Percentiles rank a stretch among this genome's conserved stretches.
phyloP scores from a whole-genome alignment of 2,113 vertebrate genomes.

The Cyanocitta stelleri region DNA sequence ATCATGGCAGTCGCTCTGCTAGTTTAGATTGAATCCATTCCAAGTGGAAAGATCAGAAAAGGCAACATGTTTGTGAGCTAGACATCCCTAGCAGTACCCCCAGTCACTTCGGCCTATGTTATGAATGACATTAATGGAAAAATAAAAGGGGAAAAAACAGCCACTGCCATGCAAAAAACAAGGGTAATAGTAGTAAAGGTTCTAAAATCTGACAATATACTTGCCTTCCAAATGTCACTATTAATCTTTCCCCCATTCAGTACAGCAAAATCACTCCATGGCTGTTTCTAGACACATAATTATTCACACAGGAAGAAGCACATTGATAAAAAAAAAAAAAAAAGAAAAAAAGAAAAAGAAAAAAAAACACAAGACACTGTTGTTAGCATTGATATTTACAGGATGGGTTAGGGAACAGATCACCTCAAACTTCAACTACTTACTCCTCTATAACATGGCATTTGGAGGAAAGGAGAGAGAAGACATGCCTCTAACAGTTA shows the following conservation, averaged over 20 bases:
- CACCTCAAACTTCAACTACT: conserved; percentile 51
- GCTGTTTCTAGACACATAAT: conserved; percentile 90
- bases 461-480: background rate
- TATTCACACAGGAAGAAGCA: conserved; percentile 79
- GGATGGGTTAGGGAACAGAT: conserved; percentile 75
- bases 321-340: conserved; percentile 63
- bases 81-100: conserved; percentile 50
- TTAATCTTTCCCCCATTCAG: conserved; percentile 98
- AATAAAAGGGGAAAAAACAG: conserved; percentile 57
- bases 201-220: conserved; percentile 83
- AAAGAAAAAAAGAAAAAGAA: background rate
- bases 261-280: conserved; percentile 97
- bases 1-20: conserved; percentile 7
- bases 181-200: conserved; percentile 55
- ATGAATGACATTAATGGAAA: conserved; percentile 60
- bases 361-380: conserved; percentile 80
- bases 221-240: conserved; percentile 99
- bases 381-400: conserved; percentile 84
- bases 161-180: conserved; percentile 78
- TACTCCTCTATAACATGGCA: background rate
- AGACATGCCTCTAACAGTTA: conserved; percentile 37
- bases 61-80: conserved; percentile 43
- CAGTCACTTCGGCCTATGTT: conserved; percentile 48
- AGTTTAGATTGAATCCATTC: conserved; percentile 42
- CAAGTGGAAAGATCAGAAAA: conserved; percentile 52